phyloP scores from a whole-genome alignment of 1,140 invertebrate genomes.

The Psix sp. region DNA sequence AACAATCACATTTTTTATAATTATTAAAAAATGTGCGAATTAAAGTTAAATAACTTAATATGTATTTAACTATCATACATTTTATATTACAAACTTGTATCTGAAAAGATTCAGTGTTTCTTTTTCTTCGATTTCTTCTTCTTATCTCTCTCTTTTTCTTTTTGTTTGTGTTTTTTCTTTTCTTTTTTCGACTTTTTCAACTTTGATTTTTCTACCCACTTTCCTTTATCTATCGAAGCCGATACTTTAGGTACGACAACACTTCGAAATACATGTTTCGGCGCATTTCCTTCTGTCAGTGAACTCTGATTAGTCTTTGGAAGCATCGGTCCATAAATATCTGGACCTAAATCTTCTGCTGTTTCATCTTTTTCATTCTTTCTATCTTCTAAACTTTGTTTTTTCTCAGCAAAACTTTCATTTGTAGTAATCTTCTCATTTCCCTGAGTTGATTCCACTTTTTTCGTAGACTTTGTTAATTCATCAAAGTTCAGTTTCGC shows the following conservation, averaged over 20 bases:
- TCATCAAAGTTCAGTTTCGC: slow-evolving; percentile 83
- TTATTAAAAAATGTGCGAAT: background rate
- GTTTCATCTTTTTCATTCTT: slow-evolving; percentile 1
- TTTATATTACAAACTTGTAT: no score
- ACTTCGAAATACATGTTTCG: slow-evolving; percentile 64
- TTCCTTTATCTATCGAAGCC: slow-evolving; percentile 39
- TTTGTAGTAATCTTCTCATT: background rate
- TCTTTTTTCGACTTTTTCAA: slow-evolving; percentile 72
- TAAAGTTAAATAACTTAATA: background rate
- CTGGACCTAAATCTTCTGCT: slow-evolving; percentile 9
- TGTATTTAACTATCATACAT: background rate
- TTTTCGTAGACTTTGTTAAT: slow-evolving; percentile 58
- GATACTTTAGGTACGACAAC: slow-evolving; percentile 52
- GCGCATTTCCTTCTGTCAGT: background rate
- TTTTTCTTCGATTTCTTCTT: slow-evolving; percentile 34
- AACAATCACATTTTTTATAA: no score
- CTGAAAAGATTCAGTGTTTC: slow-evolving; percentile 3
- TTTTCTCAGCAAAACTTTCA: no score
- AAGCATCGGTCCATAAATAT: slow-evolving; percentile 79
- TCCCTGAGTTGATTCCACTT: background rate
- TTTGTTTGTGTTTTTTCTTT: slow-evolving; percentile 75
- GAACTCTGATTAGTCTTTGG: slow-evolving; percentile 66
- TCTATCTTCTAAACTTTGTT: slow-evolving; percentile 1
- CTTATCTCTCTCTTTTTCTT: slow-evolving; percentile 54
- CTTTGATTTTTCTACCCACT: slow-evolving; percentile 72